Conservation (phyloP, 1,140 invertebrate species). For the Artemia franciscana region DNA sequence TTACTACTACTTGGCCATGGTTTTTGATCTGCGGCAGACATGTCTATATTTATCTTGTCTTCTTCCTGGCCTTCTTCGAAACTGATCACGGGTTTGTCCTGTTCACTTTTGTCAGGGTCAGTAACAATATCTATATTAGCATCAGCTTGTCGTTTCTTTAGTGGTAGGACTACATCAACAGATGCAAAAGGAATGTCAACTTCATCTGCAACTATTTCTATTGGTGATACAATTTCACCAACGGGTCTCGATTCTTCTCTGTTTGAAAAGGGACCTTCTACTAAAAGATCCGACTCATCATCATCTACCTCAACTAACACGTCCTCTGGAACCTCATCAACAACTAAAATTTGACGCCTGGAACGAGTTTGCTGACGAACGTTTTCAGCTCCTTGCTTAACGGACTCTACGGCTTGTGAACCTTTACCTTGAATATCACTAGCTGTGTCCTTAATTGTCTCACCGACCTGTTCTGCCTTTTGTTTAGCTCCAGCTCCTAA, state of each 20-base stretch:
- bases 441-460: background rate
- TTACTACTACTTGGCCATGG: background rate
- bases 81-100: background rate
- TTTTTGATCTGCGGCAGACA: background rate
- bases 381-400: background rate
- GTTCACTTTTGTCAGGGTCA: background rate
- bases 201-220: background rate
- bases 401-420: background rate
- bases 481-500: background rate
- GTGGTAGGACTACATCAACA: background rate
- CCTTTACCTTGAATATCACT: background rate
- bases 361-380: background rate
- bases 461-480: background rate
- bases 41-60: background rate
- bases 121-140: background rate
- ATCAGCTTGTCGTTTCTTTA: background rate
- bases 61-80: background rate
- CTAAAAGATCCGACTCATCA: background rate
- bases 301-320: background rate
- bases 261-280: background rate
- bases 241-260: background rate
- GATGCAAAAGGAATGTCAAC: background rate
- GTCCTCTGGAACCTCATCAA: background rate
- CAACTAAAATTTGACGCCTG: background rate
- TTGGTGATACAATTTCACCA: background rate